phyloP scores from a whole-genome alignment of 2,888 invertebrate genomes.

The Eucera pruinosa region DNA sequence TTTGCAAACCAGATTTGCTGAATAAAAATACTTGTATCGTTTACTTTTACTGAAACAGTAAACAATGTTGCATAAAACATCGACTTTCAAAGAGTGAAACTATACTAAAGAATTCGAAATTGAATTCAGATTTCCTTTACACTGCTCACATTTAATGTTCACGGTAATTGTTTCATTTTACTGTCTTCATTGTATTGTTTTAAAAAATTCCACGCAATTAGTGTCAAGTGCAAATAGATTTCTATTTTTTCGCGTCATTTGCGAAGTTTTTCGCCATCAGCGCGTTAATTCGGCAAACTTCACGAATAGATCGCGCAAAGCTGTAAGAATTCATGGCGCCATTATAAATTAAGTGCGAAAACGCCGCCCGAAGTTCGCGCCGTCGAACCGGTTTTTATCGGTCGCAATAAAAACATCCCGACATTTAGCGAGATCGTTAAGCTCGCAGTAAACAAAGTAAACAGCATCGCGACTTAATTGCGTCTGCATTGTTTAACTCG shows the following conservation, averaged over 20 bases:
- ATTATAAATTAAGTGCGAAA: conserved; percentile 28
- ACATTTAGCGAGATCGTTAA: conserved; percentile 40
- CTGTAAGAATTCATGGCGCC: conserved; percentile 40
- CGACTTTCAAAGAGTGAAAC: no score
- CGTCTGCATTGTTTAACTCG: conserved; percentile 22
- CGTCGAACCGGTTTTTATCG: conserved; percentile 21
- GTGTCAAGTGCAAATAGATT: neutral
- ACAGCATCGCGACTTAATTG: conserved; percentile 50
- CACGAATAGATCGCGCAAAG: neutral
- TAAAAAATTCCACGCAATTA: neutral
- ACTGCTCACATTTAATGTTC: no score
- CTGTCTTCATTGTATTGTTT: no score
- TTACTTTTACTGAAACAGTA: no score
- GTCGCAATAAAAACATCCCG: conserved; percentile 39
- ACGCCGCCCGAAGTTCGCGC: conserved; percentile 7
- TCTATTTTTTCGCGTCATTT: conserved; percentile 3
- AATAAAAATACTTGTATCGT: no score
- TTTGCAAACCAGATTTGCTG: no score
- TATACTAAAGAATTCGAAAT: no score
- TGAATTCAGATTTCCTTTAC: no score
- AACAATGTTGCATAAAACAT: no score
- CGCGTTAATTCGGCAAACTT: conserved; percentile 16
- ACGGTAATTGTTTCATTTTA: no score
- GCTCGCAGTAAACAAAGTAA: conserved; percentile 24
- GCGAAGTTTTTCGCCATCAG: neutral